Percentiles rank a stretch among this genome's conserved stretches.
These are phyloP conservation scores for Drosophila nasuta DNA, from an alignment of 1,140 invertebrate genomes.

Conservation along the genomic window DNA sequence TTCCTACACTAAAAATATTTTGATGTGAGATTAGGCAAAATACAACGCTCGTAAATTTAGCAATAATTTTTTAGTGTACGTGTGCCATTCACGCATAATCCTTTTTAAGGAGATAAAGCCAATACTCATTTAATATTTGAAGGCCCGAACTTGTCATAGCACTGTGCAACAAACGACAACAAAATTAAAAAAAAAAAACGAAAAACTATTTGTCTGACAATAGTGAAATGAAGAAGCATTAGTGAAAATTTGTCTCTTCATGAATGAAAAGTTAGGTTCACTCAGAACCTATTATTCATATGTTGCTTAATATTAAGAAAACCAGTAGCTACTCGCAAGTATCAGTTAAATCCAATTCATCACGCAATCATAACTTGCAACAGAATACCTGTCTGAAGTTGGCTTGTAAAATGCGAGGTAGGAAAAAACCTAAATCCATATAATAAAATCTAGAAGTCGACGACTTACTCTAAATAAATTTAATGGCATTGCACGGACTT, in stretches of 20 bases:
- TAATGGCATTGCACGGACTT: slow-evolving; percentile 3
- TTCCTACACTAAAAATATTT: background rate
- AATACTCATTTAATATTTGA: background rate
- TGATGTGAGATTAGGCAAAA: background rate
- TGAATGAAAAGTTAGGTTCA: no score
- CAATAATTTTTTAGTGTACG: background rate
- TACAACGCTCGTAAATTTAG: background rate
- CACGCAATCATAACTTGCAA: slow-evolving; percentile 10
- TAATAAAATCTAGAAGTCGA: background rate
- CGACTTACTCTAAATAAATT: slow-evolving; percentile 1
- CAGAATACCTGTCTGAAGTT: slow-evolving; percentile 4
- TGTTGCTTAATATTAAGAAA: slow-evolving; percentile 3
- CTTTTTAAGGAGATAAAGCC: background rate
- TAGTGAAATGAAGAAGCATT: no score
- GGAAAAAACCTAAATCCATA: slow-evolving; percentile 24
- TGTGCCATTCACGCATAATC: slow-evolving; percentile 8
- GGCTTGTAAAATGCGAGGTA: slow-evolving; percentile 3
- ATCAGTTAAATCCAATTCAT: slow-evolving; percentile 19
- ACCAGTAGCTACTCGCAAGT: slow-evolving; percentile 43
- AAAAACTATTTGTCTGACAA: no score
- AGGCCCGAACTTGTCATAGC: background rate
- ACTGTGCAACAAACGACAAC: slow-evolving; percentile 5
- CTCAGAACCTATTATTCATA: background rate
- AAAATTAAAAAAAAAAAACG: background rate
- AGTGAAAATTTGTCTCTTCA: no score